Conservation (phyloP, 2,113 vertebrate genomes). For the Puntigrus tetrazona region DNA sequence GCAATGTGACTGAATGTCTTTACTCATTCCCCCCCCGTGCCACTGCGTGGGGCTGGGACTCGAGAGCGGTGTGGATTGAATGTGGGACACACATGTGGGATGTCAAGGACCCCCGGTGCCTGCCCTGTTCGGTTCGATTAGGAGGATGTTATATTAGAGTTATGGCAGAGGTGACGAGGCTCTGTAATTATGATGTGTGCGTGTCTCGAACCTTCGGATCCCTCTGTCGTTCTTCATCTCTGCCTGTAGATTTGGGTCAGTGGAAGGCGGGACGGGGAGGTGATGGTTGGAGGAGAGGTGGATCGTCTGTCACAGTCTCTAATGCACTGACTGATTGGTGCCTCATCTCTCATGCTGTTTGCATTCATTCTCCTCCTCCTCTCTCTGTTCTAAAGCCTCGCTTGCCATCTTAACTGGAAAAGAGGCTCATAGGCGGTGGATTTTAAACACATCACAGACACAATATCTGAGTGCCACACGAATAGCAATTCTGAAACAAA, state of each 20-base stretch:
- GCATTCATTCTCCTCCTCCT: conserved; percentile 1
- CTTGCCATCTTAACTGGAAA: not conserved
- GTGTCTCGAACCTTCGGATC: not conserved
- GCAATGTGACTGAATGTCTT: conserved; percentile 57
- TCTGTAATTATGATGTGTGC: not conserved
- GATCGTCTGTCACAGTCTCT: conserved; percentile 18
- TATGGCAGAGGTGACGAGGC: conserved; percentile 3
- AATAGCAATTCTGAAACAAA: conserved; percentile 1
- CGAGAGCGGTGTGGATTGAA: not conserved
- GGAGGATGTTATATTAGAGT: not conserved
- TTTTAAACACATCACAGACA: not conserved
- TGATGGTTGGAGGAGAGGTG: conserved; percentile 15
- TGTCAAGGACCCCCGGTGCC: not conserved
- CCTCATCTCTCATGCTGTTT: conserved; percentile 29
- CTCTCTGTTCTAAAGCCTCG: not conserved
- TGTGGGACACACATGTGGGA: not conserved
- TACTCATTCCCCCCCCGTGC: not conserved
- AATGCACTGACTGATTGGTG: conserved; percentile 19
- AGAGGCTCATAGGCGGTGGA: not conserved
- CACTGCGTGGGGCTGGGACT: not conserved
- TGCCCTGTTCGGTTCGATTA: not conserved
- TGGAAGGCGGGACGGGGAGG: not conserved
- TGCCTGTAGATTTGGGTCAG: conserved; percentile 8
- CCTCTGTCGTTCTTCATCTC: not conserved
- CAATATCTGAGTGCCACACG: not conserved